Percentiles rank a stretch among this genome's conserved stretches.
These are phyloP conservation scores for Amphipoea lucens DNA, from an alignment of 2,888 invertebrate genomes.

Conservation along the genomic window DNA sequence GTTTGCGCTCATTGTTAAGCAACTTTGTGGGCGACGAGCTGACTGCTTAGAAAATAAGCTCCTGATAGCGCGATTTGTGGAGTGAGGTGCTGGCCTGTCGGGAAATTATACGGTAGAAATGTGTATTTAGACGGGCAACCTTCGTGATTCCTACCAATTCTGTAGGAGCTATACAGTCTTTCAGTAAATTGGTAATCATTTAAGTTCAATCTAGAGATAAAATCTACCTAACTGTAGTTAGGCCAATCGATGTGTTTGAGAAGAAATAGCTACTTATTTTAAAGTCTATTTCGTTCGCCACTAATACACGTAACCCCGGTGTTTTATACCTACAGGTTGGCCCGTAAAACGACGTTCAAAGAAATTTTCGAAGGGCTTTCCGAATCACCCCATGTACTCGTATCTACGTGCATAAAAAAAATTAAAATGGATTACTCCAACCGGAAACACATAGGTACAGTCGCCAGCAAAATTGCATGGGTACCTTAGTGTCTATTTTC, in stretches of 20 bases:
- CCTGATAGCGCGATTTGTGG: conserved; percentile 67
- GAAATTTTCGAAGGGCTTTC: neutral
- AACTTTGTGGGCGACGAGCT: conserved; percentile 65
- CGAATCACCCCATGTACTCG: neutral
- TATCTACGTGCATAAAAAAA: neutral
- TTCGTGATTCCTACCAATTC: neutral
- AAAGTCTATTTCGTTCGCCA: neutral
- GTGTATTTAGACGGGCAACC: neutral
- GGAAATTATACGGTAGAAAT: conserved; percentile 2
- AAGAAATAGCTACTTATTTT: neutral
- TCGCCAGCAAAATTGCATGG: too few species aligned
- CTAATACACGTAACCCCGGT: neutral
- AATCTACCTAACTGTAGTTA: neutral
- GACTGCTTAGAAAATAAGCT: conserved; percentile 78
- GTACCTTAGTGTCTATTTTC: too few species aligned
- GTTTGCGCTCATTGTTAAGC: conserved; percentile 69
- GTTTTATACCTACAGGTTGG: neutral
- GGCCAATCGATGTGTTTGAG: neutral
- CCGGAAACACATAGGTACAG: neutral
- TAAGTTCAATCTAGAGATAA: neutral
- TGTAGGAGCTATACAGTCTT: neutral
- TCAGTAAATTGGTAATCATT: neutral
- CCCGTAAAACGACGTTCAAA: neutral
- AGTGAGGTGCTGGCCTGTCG: conserved; percentile 30
- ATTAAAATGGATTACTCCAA: neutral